Conservation (phyloP, 1,140 invertebrate genomes). For the Neotoxoptera formosana region DNA sequence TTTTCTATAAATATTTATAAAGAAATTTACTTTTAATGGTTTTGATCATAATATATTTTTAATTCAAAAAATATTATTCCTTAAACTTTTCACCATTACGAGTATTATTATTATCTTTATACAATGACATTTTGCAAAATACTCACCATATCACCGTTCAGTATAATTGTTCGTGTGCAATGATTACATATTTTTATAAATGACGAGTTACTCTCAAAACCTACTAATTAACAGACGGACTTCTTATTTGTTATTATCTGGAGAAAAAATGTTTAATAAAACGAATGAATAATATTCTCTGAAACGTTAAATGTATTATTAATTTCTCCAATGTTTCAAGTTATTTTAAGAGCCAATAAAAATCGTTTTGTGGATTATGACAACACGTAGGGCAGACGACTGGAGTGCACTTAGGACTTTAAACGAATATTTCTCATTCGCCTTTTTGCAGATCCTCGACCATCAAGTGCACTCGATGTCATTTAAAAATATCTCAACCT, state of each 20-base stretch:
- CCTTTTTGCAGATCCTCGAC: neutral
- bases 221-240: neutral
- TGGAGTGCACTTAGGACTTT: neutral
- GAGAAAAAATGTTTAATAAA: neutral
- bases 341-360: neutral
- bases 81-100: too few species aligned
- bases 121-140: too few species aligned
- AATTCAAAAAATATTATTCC: too few species aligned
- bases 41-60: too few species aligned
- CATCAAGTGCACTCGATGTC: neutral
- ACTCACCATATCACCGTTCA: too few species aligned
- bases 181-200: neutral
- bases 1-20: too few species aligned
- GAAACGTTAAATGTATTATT: neutral
- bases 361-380: slow-evolving; percentile 13
- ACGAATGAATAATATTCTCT: neutral
- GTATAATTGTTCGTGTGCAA: neutral
- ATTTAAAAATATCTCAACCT: neutral
- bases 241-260: neutral
- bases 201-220: neutral
- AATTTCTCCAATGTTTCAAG: neutral
- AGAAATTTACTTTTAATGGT: too few species aligned
- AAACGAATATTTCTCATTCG: neutral
- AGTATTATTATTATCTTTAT: too few species aligned
- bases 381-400: neutral